Evolutionary conservation across 2,797 vertebrate species (phyloP).

Genomic region (Scolopax rusticola): DNA sequence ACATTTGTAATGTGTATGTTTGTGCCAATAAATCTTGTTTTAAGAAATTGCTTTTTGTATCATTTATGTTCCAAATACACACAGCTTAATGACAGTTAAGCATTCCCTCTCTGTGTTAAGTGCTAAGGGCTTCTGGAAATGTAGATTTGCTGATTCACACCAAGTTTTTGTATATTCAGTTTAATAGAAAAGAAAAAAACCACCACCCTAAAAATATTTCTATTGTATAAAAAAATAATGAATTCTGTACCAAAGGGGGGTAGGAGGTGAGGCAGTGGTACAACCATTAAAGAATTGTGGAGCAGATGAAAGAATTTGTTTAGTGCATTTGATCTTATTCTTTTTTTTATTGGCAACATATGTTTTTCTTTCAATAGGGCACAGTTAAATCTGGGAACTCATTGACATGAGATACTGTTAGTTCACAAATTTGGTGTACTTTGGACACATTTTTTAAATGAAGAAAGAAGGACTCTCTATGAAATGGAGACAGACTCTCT

Average conservation of each 20-base stretch:
- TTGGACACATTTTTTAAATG: neutral
- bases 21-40: constrained; percentile 76
- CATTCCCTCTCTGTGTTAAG: neutral
- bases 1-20: constrained; percentile 60
- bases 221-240: neutral
- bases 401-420: neutral
- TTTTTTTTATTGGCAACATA: neutral
- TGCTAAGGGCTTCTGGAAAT: neutral
- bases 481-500: neutral
- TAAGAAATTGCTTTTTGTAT: constrained; percentile 21
- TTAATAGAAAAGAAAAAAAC: neutral
- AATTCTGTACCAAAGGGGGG: neutral
- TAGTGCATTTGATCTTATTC: neutral
- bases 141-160: neutral
- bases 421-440: neutral
- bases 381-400: neutral
- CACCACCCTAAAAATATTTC: neutral
- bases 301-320: neutral
- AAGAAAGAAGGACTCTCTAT: neutral
- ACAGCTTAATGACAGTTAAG: neutral
- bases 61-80: neutral
- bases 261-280: neutral
- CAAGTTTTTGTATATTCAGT: neutral
- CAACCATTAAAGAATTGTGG: neutral
- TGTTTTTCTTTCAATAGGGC: neutral